A percentile compares a stretch with the other conserved stretches of the same genome.
phyloP scores from a whole-genome alignment of 1,140 invertebrate genomes.

The Cydia strobilella region DNA sequence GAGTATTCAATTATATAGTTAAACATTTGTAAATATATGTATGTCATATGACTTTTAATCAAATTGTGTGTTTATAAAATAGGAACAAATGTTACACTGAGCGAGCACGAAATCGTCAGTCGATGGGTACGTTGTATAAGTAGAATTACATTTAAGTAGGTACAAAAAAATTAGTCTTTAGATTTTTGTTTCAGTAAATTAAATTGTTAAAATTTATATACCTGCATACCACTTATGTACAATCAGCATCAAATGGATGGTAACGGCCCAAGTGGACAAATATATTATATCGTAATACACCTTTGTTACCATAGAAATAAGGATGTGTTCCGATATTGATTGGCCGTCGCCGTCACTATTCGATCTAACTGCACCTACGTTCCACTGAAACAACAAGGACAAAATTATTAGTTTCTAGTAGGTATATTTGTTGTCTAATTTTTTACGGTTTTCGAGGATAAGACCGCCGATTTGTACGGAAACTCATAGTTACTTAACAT shows the following conservation, averaged over 20 bases:
- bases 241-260: too few relatives aligned
- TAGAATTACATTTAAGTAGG: conserved; percentile 35
- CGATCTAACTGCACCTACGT: not conserved
- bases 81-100: conserved; percentile 48
- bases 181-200: not conserved
- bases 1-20: conserved; percentile 30
- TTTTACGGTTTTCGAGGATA: not conserved
- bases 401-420: not conserved
- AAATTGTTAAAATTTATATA: not conserved
- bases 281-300: too few relatives aligned
- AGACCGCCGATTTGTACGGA: not conserved
- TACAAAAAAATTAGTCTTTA: conserved; percentile 33
- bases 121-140: conserved; percentile 35
- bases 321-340: too few relatives aligned
- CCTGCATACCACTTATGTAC: not conserved
- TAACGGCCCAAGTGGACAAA: too few relatives aligned
- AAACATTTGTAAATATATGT: conserved; percentile 24
- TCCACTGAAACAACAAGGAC: not conserved
- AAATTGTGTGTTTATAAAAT: conserved; percentile 31
- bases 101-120: conserved; percentile 41
- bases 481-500: conserved; percentile 10
- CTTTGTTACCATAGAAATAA: too few relatives aligned
- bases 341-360: not conserved
- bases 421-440: conserved; percentile 9
- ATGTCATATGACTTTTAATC: conserved; percentile 18